Evolutionary conservation across 1,140 invertebrate species (phyloP).

Genomic region (Drosophila kikkawai): DNA sequence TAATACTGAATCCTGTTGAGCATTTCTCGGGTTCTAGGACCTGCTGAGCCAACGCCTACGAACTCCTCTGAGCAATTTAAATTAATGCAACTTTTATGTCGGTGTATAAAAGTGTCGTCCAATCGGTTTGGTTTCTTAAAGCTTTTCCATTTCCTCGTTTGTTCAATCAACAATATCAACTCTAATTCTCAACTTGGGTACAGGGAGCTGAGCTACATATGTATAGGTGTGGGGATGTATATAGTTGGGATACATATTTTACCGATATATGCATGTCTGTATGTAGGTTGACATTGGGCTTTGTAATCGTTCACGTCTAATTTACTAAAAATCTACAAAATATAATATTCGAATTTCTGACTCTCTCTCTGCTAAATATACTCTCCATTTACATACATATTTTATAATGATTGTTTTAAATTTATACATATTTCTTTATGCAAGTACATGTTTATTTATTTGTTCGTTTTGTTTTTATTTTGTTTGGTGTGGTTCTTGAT

Average conservation of each 20-base stretch:
- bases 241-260: conserved; percentile 43
- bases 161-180: conserved; percentile 64
- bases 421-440: conserved; percentile 57
- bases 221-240: conserved; percentile 40
- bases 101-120: conserved; percentile 62
- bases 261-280: conserved; percentile 56
- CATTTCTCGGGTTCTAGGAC: conserved; percentile 16
- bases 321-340: conserved; percentile 82
- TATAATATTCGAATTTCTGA: conserved; percentile 70
- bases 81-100: conserved; percentile 27
- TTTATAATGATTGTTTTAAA: conserved; percentile 72
- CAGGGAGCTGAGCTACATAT: conserved; percentile 44
- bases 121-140: conserved; percentile 76
- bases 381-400: conserved; percentile 51
- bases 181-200: conserved; percentile 52
- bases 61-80: conserved; percentile 45
- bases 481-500: conserved; percentile 52
- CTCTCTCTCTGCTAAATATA: conserved; percentile 55
- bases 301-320: conserved; percentile 47
- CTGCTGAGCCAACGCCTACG: conserved; percentile 46
- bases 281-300: conserved; percentile 48
- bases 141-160: conserved; percentile 76
- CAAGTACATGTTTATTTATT: conserved; percentile 39
- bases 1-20: conserved; percentile 49
- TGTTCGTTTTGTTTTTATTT: conserved; percentile 32